A percentile compares a stretch with the other conserved stretches of the same genome.
phyloP scores from a whole-genome alignment of 1,140 invertebrate species.

The Uloborus diversus region DNA sequence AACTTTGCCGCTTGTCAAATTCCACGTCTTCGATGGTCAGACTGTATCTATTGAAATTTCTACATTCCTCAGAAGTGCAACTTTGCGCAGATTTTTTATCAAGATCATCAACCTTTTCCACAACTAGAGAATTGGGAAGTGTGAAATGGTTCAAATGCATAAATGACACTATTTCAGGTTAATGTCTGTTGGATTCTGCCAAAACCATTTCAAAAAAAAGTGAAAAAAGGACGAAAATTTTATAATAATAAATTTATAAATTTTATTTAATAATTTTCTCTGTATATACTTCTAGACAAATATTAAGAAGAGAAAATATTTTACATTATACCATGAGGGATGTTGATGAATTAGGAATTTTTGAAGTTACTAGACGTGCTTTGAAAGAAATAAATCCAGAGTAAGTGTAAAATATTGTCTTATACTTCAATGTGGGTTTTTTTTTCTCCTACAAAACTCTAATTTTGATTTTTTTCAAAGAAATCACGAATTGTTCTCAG shows the following conservation, averaged over 20 bases:
- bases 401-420: slow-evolving; percentile 42
- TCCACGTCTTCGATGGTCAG: too few relatives aligned
- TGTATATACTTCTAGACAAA: slow-evolving; percentile 19
- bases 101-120: too few relatives aligned
- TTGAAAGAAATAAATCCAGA: slow-evolving; percentile 61
- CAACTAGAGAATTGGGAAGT: neutral
- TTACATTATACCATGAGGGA: slow-evolving; percentile 77
- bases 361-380: slow-evolving; percentile 74
- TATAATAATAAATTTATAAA: too few relatives aligned
- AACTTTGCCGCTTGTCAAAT: too few relatives aligned
- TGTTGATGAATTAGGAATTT: slow-evolving; percentile 79
- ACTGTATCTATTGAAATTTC: too few relatives aligned
- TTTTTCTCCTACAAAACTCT: neutral
- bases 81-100: too few relatives aligned
- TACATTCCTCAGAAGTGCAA: too few relatives aligned
- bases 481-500: too few relatives aligned
- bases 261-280: too few relatives aligned
- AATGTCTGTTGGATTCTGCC: neutral
- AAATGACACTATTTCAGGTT: neutral
- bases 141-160: neutral
- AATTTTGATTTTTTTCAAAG: too few relatives aligned
- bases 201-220: neutral
- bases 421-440: neutral
- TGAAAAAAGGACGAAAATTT: neutral
- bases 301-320: slow-evolving; percentile 60